A percentile compares a stretch with the other conserved stretches of the same genome.
These are phyloP conservation scores for Pangasius sanitwongsei DNA, from an alignment of 2,797 vertebrate genomes.

Conservation along the genomic window DNA sequence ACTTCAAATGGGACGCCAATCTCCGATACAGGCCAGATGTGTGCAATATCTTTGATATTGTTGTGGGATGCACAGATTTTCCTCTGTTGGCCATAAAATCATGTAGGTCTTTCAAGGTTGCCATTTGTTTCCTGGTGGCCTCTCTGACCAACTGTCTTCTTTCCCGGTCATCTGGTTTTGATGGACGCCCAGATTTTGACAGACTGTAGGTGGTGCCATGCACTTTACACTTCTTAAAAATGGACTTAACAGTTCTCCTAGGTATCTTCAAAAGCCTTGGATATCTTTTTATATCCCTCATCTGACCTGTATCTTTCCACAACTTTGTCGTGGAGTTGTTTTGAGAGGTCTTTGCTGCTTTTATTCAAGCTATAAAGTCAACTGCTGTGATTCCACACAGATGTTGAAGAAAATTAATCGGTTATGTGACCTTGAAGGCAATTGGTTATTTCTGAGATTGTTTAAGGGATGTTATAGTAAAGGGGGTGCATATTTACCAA, in stretches of 20 bases:
- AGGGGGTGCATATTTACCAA: neutral
- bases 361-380: neutral
- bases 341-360: neutral
- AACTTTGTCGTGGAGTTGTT: neutral
- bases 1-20: neutral
- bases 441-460: too few species aligned
- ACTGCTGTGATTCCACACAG: neutral
- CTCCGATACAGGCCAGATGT: neutral
- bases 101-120: neutral
- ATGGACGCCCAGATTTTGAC: neutral
- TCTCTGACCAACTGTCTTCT: neutral
- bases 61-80: neutral
- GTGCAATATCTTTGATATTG: neutral
- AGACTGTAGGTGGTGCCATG: neutral
- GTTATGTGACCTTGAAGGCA: neutral
- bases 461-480: neutral
- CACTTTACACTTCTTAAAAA: neutral
- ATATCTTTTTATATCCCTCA: neutral
- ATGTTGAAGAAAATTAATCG: neutral
- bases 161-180: neutral
- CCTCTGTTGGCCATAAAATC: neutral
- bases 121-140: neutral
- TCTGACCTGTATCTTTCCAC: neutral
- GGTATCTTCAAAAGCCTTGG: neutral
- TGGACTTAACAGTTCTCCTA: neutral